phyloP scores from a whole-genome alignment of 2,888 invertebrate species.

The Zaprionus obscuricornis region DNA sequence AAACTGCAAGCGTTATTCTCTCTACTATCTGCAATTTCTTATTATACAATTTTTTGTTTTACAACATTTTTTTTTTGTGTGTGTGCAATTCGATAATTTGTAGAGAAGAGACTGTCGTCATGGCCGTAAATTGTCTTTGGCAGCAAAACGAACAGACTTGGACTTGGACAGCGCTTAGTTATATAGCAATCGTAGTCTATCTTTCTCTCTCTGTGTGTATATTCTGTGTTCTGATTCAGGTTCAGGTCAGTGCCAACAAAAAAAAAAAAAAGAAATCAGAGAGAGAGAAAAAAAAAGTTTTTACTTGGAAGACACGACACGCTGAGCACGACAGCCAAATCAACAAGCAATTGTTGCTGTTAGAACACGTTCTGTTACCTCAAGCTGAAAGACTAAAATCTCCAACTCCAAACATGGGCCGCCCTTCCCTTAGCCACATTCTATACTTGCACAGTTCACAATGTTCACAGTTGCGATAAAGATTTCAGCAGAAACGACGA shows the following conservation, averaged over 20 bases:
- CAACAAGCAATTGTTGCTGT: constrained; percentile 75
- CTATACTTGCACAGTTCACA: too few species aligned
- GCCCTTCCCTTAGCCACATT: too few species aligned
- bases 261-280: too few species aligned
- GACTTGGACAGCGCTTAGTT: too few species aligned
- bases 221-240: too few species aligned
- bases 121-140: constrained; percentile 77
- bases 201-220: too few species aligned
- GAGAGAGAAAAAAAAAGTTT: too few species aligned
- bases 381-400: too few species aligned
- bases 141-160: constrained; percentile 57
- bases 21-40: constrained; percentile 64
- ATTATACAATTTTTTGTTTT: background rate
- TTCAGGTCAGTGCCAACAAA: constrained; percentile 39
- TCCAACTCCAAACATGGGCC: constrained; percentile 9
- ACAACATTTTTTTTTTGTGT: constrained; percentile 40
- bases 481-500: constrained; percentile 17
- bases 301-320: too few species aligned
- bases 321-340: constrained; percentile 56
- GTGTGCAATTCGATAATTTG: constrained; percentile 73
- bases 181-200: too few species aligned
- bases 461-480: too few species aligned
- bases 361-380: constrained; percentile 73
- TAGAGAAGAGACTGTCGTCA: constrained; percentile 61
- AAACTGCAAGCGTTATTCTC: constrained; percentile 55